Conservation (phyloP, 2,113 vertebrate genomes). For the Cryptoleucopteryx plumbea region DNA sequence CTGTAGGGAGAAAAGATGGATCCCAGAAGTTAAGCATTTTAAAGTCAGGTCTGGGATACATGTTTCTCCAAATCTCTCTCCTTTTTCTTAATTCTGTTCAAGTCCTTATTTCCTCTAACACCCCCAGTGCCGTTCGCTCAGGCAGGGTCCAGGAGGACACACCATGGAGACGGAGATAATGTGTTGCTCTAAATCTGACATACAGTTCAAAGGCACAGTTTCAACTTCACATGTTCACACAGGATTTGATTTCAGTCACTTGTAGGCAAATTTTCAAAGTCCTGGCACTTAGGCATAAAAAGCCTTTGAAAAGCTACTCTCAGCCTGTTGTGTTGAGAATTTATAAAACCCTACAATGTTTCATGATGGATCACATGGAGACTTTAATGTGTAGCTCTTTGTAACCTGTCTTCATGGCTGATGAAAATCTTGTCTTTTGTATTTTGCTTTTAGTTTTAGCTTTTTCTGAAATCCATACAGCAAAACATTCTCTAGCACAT, state of each 20-base stretch:
- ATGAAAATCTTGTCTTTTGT: not conserved
- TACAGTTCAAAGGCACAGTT: not conserved
- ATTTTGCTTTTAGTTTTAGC: not conserved
- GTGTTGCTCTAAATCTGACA: not conserved
- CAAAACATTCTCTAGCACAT: not conserved
- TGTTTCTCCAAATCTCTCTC: not conserved
- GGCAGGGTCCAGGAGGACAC: fast-evolving
- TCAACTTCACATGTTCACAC: not conserved
- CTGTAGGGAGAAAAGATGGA: not conserved
- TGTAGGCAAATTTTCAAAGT: conserved; percentile 43
- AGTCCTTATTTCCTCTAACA: not conserved
- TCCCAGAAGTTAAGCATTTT: not conserved
- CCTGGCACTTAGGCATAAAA: not conserved
- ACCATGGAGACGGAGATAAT: not conserved
- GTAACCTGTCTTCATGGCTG: not conserved
- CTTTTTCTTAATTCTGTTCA: not conserved
- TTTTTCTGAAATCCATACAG: not conserved
- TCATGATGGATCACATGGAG: not conserved
- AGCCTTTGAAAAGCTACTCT: conserved; percentile 10
- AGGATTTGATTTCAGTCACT: not conserved
- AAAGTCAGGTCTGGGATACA: not conserved
- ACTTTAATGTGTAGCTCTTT: conserved; percentile 33
- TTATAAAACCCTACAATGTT: not conserved
- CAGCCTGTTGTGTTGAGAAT: not conserved
- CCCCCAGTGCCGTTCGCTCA: not conserved